Evolutionary conservation across 1,140 invertebrate species (phyloP), one percentile per base, ranked within the genome.

Genomic region (Drosophila albomicans): DNA sequence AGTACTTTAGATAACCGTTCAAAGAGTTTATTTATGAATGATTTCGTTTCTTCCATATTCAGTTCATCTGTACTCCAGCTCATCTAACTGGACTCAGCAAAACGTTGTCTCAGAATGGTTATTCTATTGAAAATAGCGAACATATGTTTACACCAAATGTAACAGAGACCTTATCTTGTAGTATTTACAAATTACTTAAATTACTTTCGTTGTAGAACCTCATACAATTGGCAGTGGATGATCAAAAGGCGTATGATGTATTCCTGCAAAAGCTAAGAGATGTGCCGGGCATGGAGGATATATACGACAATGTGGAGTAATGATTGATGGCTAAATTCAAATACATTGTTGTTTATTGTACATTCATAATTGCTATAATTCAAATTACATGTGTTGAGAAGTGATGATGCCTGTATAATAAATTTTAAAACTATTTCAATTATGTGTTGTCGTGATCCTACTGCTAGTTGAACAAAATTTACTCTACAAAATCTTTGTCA

Each of bases 221-320:
- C 1, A 74, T 88, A 2, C 41, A 73, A 45, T 48, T 88, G 7
- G 46, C 32, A 1, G 16, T 13, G 13, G 84, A 88, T n/a, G 84
- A 88, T 2, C 67, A 64, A 15, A 82, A 72, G 45, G 49, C 57
- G 0, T 91, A 90, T 20, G 32, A 86, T 25, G 46, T 59, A 13
- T 81, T 91, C 16, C 2, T 82, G 13, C 61, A 82, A 46, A 91
- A 82, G 32, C 51, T 91, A 5, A 54, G 71, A 28, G 61, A 74
- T 41, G 32, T 90, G 1, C 82, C 80, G 0, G 87, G 87, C 1
- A 16, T 91, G 20, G 87, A 91, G 35, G 81, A 86, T 52, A 87
- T 91, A 28, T 91, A 84, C 57, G 80, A 87, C 46, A 91, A 91
- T 68, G 79, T 91, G 20, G 66, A 90, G 57, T 69, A 25, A 25